Base-by-base conservation (phyloP, 1,140 invertebrate species). In the Euura saliciscinereae region DNA sequence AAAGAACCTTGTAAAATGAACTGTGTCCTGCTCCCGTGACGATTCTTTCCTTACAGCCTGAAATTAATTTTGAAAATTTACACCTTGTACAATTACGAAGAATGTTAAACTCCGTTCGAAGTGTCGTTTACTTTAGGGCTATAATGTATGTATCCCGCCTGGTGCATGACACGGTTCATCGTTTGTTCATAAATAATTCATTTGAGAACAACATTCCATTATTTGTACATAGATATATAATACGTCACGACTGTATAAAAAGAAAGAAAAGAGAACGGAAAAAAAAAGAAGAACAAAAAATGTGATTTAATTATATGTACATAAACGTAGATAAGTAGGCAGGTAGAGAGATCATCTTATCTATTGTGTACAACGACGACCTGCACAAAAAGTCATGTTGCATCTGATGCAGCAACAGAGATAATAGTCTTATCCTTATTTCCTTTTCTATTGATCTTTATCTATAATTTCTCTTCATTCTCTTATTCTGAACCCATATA, bases 241-340 rank as follows among this genome's bases (percentile, higher is more conserved):
- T 11, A 8, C 11, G 42, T 28, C 43, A 42, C 43, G 43, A 67
- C 51, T 59, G 13, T 59, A 59, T 11, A 59, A 28, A 28, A 28
- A 28, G 28, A 28, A 28, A 28, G 28, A 28, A 28, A 28, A 28
- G 28, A 28, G 28, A 64, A 64, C 1, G 2, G 13, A 64, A 64
- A 64, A 10, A 10, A 13, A 1, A 64, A 28, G 28, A 28, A 28
- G 28, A 28, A 28, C 28, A 28, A 67, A 28, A 44, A 10, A 44
- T 44, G 66, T 67, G 66, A 67, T 67, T 67, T 67, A 67, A 67
- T 67, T 67, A 44, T 28, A 28, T 67, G 66, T 67, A 67, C 66
- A 67, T 67, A 67, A 28, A 4, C 8, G 42, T 42, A 67, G 13
- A 67, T 44, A 8, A 67, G 43, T 44, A 28, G 66, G 8, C 13